phyloP scores from a whole-genome alignment of 2,113 vertebrate genomes.

The Pomatostomus ruficeps region DNA sequence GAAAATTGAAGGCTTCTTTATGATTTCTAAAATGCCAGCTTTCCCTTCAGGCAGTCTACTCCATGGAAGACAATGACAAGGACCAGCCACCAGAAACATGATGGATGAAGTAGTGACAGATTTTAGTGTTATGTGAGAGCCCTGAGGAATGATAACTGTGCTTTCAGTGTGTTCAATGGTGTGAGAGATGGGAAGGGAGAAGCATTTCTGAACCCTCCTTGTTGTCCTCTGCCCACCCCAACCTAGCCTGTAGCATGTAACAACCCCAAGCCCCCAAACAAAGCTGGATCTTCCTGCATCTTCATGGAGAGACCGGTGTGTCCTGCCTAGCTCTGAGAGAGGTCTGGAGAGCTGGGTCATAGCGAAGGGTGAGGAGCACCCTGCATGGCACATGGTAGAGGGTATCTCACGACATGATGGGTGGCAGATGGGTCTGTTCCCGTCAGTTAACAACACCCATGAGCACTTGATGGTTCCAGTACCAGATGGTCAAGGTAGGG shows the following conservation, averaged over 20 bases:
- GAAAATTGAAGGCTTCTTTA: not conserved
- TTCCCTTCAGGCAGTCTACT: not conserved
- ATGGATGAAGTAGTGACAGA: not conserved
- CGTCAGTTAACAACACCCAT: not conserved
- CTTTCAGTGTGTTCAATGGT: not conserved
- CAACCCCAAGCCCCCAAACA: not conserved
- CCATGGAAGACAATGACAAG: accelerated
- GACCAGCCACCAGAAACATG: not conserved
- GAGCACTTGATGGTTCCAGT: not conserved
- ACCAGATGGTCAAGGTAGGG: not conserved
- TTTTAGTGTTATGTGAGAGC: not conserved
- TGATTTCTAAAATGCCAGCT: not conserved
- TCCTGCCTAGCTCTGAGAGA: not conserved
- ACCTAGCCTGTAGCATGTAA: not conserved
- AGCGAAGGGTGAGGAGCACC: not conserved
- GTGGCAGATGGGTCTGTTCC: not conserved
- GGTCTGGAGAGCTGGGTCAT: not conserved
- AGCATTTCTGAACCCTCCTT: not conserved
- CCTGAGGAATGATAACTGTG: not conserved
- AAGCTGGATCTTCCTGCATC: not conserved
- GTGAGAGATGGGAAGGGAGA: not conserved
- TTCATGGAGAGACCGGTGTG: not conserved
- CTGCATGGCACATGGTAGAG: not conserved
- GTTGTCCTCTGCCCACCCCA: not conserved
- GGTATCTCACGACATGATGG: not conserved